Base-by-base conservation (phyloP, 1,140 invertebrate genomes). In the Rhopalosiphum maidis region DNA sequence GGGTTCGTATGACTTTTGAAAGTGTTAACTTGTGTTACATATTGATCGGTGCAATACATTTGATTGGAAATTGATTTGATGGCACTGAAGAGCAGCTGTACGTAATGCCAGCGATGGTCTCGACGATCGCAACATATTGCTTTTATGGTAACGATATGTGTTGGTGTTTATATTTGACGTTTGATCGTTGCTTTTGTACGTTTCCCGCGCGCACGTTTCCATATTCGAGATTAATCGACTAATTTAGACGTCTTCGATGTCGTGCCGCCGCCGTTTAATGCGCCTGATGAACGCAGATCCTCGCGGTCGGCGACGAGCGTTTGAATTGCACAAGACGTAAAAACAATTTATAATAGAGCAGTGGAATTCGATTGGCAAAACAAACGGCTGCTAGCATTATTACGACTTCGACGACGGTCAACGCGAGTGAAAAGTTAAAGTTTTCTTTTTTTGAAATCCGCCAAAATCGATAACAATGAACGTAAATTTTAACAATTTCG, bases 71-170 rank as follows among this genome's bases (percentile, higher is more conserved):
- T 89, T 89, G 88, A 89, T 89, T 55, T 55, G 35, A 89, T 89
- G 88, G 54, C 54, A 55, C 55, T 37, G 51, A 89, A 89, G 51
- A 89, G 88, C 88, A 89, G 88, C 48, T 89, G 88, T 41, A 41
- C 15, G 22, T 89, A 89, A 89, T 89, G 51, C 35, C 2, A 23
- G 88, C n/a, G 37, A 89, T 89, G 48, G 48, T 55, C 87, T 55
- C 87, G 87, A 55, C 37, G 51, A 55, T 89, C 88, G 51, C 88
- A 89, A 89, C 88, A 89, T 55, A 89, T 89, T 89, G 88, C 35
- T 55, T 89, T 89, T 89, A 89, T 89, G 88, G 51, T 89, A 55
- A 89, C 88, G 51, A 89, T 77, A n/a, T 55, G 88, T 37, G 88
- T 89, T 41, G 22, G 35, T 55, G 35, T 55, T 89, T 55, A 89